Evolutionary conservation across 2,888 invertebrate species (phyloP).

Genomic region (Drosophila paranaensis): DNA sequence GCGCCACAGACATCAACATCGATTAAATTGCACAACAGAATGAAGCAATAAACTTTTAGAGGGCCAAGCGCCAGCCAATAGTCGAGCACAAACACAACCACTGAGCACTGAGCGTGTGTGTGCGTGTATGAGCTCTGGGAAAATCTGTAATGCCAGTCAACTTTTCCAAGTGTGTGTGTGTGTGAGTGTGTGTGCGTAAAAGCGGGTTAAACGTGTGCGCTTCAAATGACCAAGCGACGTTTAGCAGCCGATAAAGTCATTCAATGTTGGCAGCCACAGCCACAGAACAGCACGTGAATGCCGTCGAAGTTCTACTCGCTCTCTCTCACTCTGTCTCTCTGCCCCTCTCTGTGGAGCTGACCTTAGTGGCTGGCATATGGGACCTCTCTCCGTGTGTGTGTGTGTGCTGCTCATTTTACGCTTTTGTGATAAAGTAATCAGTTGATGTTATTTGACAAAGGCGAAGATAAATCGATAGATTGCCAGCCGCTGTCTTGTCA

Average conservation of each 20-base stretch:
- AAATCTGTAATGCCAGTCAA: constrained; percentile 60
- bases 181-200: constrained; percentile 60
- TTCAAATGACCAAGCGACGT: constrained; percentile 79
- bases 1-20: constrained; percentile 56
- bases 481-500: constrained; percentile 48
- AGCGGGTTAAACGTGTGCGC: constrained; percentile 79
- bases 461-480: constrained; percentile 70
- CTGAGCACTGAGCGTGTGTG: neutral
- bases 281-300: constrained; percentile 68
- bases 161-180: constrained; percentile 14
- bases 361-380: constrained; percentile 5
- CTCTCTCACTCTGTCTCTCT: constrained; percentile 5
- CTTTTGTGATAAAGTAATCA: constrained; percentile 79
- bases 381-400: constrained; percentile 17
- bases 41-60: constrained; percentile 80
- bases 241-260: constrained; percentile 80
- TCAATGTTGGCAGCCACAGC: constrained; percentile 66
- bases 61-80: constrained; percentile 55
- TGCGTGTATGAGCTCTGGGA: constrained; percentile 26
- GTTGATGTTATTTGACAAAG: constrained; percentile 75
- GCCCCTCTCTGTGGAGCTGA: neutral
- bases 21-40: constrained; percentile 78
- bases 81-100: constrained; percentile 5
- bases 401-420: constrained; percentile 68
- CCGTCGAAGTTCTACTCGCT: constrained; percentile 35